Evolutionary conservation across 2,113 vertebrate genomes (phyloP).

Genomic region (Chloroceryle aenea): DNA sequence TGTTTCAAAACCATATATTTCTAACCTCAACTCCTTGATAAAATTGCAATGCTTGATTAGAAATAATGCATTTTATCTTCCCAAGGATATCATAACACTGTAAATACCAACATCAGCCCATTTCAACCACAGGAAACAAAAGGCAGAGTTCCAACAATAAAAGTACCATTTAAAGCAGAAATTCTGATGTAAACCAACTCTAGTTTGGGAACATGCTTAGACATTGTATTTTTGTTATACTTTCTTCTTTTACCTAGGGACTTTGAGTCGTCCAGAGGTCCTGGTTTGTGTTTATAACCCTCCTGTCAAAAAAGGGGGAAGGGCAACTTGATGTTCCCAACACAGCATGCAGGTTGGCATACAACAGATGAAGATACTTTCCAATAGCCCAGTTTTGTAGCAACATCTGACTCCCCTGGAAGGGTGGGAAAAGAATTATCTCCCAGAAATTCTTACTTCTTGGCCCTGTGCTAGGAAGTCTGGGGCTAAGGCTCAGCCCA

Average conservation of each 20-base stretch:
- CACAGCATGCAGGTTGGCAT: not conserved
- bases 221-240: not conserved
- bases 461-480: not conserved
- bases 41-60: not conserved
- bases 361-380: fast-evolving
- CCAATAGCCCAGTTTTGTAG: not conserved
- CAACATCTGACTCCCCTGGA: not conserved
- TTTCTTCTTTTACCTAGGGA: not conserved
- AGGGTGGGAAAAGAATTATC: not conserved
- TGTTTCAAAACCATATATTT: slow-evolving; percentile 14
- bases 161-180: not conserved
- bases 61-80: slow-evolving; percentile 28
- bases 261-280: not conserved
- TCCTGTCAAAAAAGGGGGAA: not conserved
- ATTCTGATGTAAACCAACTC: not conserved
- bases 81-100: slow-evolving; percentile 6
- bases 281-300: not conserved
- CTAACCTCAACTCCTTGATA: slow-evolving; percentile 34
- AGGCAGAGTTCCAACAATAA: not conserved
- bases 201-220: not conserved
- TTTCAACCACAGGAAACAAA: not conserved
- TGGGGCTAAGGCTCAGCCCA: not conserved
- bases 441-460: not conserved
- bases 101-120: not conserved
- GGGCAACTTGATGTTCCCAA: not conserved